phyloP scores from a whole-genome alignment of 1,140 invertebrate genomes.

The Lucilia sericata region DNA sequence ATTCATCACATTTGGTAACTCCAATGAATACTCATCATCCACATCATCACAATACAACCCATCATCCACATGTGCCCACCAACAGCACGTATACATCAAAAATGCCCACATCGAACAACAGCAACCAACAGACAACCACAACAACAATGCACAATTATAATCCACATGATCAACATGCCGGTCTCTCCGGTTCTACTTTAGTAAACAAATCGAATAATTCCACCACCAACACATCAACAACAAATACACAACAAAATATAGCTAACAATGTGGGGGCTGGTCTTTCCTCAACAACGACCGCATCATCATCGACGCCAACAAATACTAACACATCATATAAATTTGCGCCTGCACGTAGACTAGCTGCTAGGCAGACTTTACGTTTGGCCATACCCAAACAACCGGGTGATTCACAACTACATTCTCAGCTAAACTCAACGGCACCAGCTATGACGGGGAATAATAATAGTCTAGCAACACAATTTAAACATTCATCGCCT shows the following conservation, averaged over 20 bases:
- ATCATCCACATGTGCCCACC: conserved; percentile 49
- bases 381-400: conserved; percentile 64
- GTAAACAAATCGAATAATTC: not conserved
- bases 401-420: conserved; percentile 53
- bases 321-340: conserved; percentile 51
- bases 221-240: not conserved
- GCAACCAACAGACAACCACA: conserved; percentile 7
- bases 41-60: conserved; percentile 27
- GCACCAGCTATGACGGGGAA: not conserved
- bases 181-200: not conserved
- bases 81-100: not conserved
- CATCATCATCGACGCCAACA: not conserved
- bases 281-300: not conserved
- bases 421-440: conserved; percentile 36
- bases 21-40: conserved; percentile 53
- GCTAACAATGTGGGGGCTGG: not conserved
- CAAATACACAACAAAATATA: not conserved
- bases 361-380: conserved; percentile 63
- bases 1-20: conserved; percentile 58
- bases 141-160: conserved; percentile 27
- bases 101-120: conserved; percentile 19
- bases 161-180: conserved; percentile 35
- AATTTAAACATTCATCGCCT: conserved; percentile 57
- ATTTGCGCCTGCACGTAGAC: conserved; percentile 65
- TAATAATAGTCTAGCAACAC: not conserved